Base-by-base conservation (phyloP, 2,888 invertebrate genomes). In the Aleiodes testaceus region DNA sequence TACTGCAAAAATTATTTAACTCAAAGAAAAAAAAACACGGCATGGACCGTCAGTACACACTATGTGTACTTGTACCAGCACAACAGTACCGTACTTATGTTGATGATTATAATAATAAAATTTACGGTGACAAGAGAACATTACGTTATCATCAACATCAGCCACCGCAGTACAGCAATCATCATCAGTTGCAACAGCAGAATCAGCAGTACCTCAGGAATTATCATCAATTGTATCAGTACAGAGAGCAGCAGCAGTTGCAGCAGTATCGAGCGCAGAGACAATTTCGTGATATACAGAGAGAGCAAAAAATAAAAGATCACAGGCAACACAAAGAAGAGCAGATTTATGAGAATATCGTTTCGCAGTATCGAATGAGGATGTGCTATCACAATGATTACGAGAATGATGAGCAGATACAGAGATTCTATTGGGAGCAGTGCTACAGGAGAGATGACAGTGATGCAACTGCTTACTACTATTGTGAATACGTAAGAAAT, bases 41-140 rank as follows among this genome's bases (percentile, higher is more conserved):
- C 81, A 87, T 87, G 87, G 87, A 87, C 84, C 87, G 86, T 79
- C 87, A 87, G 85, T 87, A 86, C 81, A 85, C 87, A 71, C 81
- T 87, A 76, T 87, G 87, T 78, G 85, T 87, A 81, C 86, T 87
- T 77, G 87, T 87, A 81, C 87, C 87, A 80, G 86, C 86, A 78
- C 85, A 87, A 75, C 87, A 87, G 79, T 87, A 87, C 77, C 85
- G 85, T 77, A 83, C 79, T 69, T 87, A 86, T 79, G 79, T 85
- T 66, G 84, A 87, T 77, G 80, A 77, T 77, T 85, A 85, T 77
- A 67, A 68, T 53, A 77, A 75, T 69, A 73, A 72, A 53, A 72
- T 49, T 61, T 76, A 73, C 64, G 67, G 70, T 26, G 80, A 81
- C 63, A 81, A 85, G 73, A 78, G 79, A 59, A 76, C 79, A 44